These are phyloP conservation scores for Aphis craccivora DNA, from an alignment of 1,140 invertebrate species.

Conservation along the genomic window DNA sequence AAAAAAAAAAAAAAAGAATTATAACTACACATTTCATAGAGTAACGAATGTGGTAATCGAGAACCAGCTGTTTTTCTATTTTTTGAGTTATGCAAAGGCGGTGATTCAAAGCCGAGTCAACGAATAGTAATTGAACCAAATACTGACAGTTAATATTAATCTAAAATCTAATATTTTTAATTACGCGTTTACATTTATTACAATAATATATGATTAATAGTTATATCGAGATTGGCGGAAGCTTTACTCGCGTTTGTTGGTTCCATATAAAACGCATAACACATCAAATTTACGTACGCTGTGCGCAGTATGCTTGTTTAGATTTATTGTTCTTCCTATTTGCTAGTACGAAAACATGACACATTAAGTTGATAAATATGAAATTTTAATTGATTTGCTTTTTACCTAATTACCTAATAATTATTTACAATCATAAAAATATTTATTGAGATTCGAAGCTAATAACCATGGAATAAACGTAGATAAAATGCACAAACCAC, in stretches of 20 bases:
- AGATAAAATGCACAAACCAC: not conserved
- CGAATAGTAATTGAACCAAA: not conserved
- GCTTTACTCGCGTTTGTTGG: not conserved
- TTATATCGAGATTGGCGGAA: not conserved
- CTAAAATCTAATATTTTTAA: constrained; percentile 1
- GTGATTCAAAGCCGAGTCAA: not conserved
- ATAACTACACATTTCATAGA: not conserved
- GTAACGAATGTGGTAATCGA: not conserved
- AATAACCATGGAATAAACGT: not conserved
- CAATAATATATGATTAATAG: not conserved
- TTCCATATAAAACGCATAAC: not conserved
- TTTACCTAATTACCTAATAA: too few relatives aligned
- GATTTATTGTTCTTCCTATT: not conserved
- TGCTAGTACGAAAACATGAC: not conserved
- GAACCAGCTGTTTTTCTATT: not conserved
- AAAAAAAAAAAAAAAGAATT: not conserved
- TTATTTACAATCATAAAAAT: too few relatives aligned
- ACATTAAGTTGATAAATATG: not conserved
- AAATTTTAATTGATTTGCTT: not conserved
- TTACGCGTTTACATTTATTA: not conserved
- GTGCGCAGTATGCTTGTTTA: not conserved
- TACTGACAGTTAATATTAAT: not conserved
- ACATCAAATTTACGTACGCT: not conserved
- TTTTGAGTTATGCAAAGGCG: not conserved
- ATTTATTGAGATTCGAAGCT: not conserved